These are phyloP conservation scores for Dicaeum eximium DNA, from an alignment of 2,113 vertebrate genomes.

Conservation along the genomic window DNA sequence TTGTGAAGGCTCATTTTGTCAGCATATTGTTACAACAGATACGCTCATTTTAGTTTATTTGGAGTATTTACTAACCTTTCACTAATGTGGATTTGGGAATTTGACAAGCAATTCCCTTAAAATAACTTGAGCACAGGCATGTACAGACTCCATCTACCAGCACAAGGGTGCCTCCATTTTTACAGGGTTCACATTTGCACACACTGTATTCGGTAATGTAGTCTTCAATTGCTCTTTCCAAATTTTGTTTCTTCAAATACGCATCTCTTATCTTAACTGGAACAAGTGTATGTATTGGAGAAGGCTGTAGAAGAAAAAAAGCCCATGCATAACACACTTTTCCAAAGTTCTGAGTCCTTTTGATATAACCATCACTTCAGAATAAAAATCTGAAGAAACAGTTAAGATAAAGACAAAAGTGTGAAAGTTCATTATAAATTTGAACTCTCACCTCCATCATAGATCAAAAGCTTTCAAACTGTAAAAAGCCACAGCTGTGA, in stretches of 20 bases:
- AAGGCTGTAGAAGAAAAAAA: conserved; percentile 53
- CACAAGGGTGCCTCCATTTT: conserved; percentile 80
- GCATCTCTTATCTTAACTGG: conserved; percentile 75
- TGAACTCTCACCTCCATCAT: background rate
- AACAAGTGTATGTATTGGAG: conserved; percentile 80
- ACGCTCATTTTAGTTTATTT: background rate
- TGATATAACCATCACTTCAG: background rate
- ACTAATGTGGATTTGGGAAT: conserved; percentile 17
- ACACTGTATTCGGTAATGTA: conserved; percentile 81
- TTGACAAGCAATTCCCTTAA: conserved; percentile 81
- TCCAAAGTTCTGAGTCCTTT: background rate
- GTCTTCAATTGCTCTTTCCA: conserved; percentile 78
- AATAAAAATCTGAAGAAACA: background rate
- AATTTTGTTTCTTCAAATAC: conserved; percentile 74
- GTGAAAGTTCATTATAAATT: background rate
- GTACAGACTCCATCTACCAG: conserved; percentile 81
- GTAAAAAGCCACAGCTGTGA: background rate
- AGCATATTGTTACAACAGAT: background rate
- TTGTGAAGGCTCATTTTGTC: background rate
- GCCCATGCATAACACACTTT: background rate
- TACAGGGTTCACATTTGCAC: conserved; percentile 84
- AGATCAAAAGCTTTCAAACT: background rate
- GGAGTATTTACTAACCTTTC: conserved; percentile 59
- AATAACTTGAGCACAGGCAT: conserved; percentile 76
- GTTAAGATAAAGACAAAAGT: background rate